Evolutionary conservation across 2,797 vertebrate genomes (phyloP).

Genomic region (Diglossa cyanea): DNA sequence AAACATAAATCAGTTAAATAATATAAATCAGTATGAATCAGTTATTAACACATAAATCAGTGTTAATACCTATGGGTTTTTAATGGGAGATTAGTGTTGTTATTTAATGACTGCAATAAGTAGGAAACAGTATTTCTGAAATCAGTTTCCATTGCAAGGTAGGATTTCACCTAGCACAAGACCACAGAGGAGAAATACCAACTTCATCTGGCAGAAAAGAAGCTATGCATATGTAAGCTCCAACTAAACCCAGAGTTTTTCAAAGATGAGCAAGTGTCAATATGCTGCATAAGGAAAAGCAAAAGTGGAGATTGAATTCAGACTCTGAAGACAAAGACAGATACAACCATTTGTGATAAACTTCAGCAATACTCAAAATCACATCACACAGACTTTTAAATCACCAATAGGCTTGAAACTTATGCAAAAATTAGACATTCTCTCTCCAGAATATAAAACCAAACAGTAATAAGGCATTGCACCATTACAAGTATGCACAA

Average conservation of each 20-base stretch:
- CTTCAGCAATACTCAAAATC: not conserved
- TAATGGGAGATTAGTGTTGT: not conserved
- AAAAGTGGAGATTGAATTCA: not conserved
- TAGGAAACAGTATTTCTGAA: not conserved
- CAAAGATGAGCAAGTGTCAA: not conserved
- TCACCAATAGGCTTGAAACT: not conserved
- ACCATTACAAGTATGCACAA: not conserved
- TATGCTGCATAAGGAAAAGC: not conserved
- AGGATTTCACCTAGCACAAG: not conserved
- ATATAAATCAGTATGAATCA: too few relatives aligned
- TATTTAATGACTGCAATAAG: not conserved
- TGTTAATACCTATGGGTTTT: not conserved
- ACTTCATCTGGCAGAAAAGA: not conserved
- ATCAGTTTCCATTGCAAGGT: not conserved
- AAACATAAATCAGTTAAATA: too few relatives aligned
- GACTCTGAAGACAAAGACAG: not conserved
- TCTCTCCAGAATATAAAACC: not conserved
- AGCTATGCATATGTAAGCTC: not conserved
- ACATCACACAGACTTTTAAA: not conserved
- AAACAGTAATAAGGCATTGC: not conserved
- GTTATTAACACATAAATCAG: not conserved
- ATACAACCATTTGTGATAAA: not conserved
- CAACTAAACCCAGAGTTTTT: not conserved
- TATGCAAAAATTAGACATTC: not conserved
- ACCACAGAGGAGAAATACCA: not conserved